A percentile compares a stretch with the other conserved stretches of the same genome.
phyloP scores from a whole-genome alignment of 2,797 vertebrate genomes.

The Hapalemur alaotrensis region DNA sequence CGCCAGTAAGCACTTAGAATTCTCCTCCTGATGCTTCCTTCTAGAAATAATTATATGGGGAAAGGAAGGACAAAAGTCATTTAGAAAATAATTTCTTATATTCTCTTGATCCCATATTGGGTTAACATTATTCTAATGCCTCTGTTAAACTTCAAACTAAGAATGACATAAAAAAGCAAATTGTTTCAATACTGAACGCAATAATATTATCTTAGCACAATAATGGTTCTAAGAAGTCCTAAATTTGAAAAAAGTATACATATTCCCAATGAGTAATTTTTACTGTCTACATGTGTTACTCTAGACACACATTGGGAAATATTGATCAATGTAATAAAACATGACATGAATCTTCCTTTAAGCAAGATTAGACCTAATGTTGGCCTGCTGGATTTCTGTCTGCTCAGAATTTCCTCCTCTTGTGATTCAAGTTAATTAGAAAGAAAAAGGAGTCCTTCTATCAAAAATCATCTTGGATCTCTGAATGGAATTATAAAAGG shows the following conservation, averaged over 20 bases:
- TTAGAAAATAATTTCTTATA: slow-evolving; percentile 14
- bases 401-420: not conserved
- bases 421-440: not conserved
- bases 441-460: not conserved
- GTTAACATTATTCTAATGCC: not conserved
- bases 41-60: not conserved
- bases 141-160: not conserved
- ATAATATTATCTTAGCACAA: not conserved
- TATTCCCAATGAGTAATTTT: not conserved
- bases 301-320: not conserved
- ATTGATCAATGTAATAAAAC: not conserved
- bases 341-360: not conserved
- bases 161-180: not conserved
- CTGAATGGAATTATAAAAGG: not conserved
- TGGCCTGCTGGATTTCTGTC: not conserved
- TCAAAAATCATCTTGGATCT: slow-evolving; percentile 1
- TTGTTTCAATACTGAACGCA: not conserved
- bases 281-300: not conserved
- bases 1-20: not conserved
- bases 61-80: not conserved
- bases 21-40: not conserved
- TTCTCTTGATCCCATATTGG: not conserved
- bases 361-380: not conserved
- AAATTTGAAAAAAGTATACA: not conserved
- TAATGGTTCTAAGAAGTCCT: not conserved